Evolutionary conservation across 2,888 invertebrate genomes (phyloP).

Genomic region (Apamea monoglypha): DNA sequence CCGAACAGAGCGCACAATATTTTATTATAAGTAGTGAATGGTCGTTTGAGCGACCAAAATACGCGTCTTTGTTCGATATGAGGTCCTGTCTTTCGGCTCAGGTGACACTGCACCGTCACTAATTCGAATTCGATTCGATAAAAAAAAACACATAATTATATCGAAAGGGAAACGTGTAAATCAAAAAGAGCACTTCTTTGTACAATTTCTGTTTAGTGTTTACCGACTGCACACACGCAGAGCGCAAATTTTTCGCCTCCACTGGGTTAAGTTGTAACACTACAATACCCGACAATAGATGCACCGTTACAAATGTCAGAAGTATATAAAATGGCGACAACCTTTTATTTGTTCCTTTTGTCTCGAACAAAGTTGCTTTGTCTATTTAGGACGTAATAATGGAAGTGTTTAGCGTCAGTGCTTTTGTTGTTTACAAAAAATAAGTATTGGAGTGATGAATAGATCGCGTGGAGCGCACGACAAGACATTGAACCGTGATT

Average conservation of each 20-base stretch:
- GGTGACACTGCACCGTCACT: conserved; percentile 87
- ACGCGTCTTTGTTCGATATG: conserved; percentile 83
- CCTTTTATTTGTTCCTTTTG: conserved; percentile 87
- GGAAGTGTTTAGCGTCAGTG: conserved; percentile 88
- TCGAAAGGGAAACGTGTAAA: conserved; percentile 80
- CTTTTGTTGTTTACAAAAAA: conserved; percentile 87
- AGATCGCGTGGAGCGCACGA: conserved; percentile 85
- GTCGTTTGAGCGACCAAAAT: conserved; percentile 83
- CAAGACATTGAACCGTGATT: conserved; percentile 83
- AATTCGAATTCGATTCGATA: conserved; percentile 79
- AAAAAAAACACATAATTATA: conserved; percentile 75
- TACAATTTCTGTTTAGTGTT: conserved; percentile 68
- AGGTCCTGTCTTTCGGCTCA: conserved; percentile 86
- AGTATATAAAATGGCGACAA: conserved; percentile 87
- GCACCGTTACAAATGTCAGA: conserved; percentile 88
- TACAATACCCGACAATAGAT: conserved; percentile 79
- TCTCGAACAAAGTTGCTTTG: conserved; percentile 87
- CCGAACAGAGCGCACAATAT: conserved; percentile 78
- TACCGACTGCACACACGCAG: conserved; percentile 81
- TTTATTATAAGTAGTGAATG: conserved; percentile 86
- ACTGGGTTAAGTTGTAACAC: conserved; percentile 77
- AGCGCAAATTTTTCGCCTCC: conserved; percentile 84
- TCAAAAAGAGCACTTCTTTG: conserved; percentile 77
- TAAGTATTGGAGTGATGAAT: conserved; percentile 80
- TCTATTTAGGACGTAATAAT: conserved; percentile 88